A percentile compares a stretch with the other conserved stretches of the same genome.
Evolutionary conservation across 2,888 invertebrate genomes (phyloP).

Genomic region (Eilema sororculum): DNA sequence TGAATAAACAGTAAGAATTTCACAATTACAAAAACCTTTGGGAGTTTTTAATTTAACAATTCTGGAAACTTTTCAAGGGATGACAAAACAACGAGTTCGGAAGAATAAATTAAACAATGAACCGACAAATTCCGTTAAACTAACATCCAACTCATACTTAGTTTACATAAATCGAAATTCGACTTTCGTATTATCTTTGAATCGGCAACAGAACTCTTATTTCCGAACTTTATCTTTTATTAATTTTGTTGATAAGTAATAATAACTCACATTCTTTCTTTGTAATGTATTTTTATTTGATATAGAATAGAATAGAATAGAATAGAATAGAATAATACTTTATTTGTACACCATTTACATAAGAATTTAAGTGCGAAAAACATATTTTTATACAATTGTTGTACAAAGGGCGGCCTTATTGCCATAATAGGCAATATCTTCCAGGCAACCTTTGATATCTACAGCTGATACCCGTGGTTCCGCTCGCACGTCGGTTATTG

Average conservation of each 20-base stretch:
- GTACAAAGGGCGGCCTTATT: too few relatives aligned
- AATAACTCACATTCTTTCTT: not conserved
- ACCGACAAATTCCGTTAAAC: slow-evolving; percentile 35
- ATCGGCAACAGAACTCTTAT: slow-evolving; percentile 15
- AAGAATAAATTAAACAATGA: slow-evolving; percentile 53
- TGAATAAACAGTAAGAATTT: slow-evolving; percentile 17
- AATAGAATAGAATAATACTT: too few relatives aligned
- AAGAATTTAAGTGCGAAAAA: too few relatives aligned
- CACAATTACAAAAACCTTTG: slow-evolving; percentile 14
- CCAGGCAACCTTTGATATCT: too few relatives aligned
- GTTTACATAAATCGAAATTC: slow-evolving; percentile 32
- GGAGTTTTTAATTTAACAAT: slow-evolving; percentile 37
- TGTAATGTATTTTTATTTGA: not conserved
- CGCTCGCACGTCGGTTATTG: too few relatives aligned
- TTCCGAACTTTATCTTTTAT: slow-evolving; percentile 1
- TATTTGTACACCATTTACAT: too few relatives aligned
- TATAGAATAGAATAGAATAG: too few relatives aligned
- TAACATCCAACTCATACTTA: slow-evolving; percentile 31
- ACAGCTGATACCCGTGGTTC: too few relatives aligned
- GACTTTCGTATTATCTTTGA: slow-evolving; percentile 38
- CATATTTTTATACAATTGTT: too few relatives aligned
- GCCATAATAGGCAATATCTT: too few relatives aligned
- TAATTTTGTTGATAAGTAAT: slow-evolving; percentile 9
- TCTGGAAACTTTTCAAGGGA: slow-evolving; percentile 31
- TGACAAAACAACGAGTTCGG: slow-evolving; percentile 51